These are phyloP conservation scores for Eilema griseolum DNA, from an alignment of 2,888 invertebrate species.

Conservation along the genomic window DNA sequence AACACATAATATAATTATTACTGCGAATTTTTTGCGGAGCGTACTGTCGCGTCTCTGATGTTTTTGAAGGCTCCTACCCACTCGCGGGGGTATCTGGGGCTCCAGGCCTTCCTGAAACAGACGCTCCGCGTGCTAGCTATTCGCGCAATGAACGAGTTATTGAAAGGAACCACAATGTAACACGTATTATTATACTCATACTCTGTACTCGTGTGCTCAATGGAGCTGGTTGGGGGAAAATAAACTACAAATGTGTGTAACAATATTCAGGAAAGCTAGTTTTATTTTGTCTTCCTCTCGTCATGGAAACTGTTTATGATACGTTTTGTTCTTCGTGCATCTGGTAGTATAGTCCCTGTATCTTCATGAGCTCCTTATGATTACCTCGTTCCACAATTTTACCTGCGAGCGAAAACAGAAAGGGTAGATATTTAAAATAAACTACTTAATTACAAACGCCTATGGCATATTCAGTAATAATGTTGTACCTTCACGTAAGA, in stretches of 20 bases:
- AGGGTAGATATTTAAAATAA: too few relatives aligned
- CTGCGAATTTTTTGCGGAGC: too few relatives aligned
- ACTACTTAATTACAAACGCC: neutral
- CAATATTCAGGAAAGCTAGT: neutral
- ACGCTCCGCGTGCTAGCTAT: too few relatives aligned
- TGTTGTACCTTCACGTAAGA: slow-evolving; percentile 90
- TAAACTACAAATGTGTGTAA: neutral
- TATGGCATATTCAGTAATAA: neutral
- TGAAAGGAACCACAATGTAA: too few relatives aligned
- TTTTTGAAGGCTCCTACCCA: too few relatives aligned
- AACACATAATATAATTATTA: too few relatives aligned
- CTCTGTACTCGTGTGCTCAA: too few relatives aligned
- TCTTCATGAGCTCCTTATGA: slow-evolving; percentile 89
- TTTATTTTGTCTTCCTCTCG: neutral
- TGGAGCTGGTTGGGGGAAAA: neutral
- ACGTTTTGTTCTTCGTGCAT: slow-evolving; percentile 82
- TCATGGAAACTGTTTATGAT: neutral
- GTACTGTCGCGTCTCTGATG: too few relatives aligned
- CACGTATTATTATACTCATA: too few relatives aligned
- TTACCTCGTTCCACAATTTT: slow-evolving; percentile 91
- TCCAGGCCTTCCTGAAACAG: too few relatives aligned
- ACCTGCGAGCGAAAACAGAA: slow-evolving; percentile 74
- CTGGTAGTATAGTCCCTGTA: slow-evolving; percentile 88
- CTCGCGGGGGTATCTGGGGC: too few relatives aligned
- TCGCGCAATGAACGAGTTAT: too few relatives aligned